Evolutionary conservation across 2,888 invertebrate species (phyloP).

Genomic region (Pristionchus exspectatus): DNA sequence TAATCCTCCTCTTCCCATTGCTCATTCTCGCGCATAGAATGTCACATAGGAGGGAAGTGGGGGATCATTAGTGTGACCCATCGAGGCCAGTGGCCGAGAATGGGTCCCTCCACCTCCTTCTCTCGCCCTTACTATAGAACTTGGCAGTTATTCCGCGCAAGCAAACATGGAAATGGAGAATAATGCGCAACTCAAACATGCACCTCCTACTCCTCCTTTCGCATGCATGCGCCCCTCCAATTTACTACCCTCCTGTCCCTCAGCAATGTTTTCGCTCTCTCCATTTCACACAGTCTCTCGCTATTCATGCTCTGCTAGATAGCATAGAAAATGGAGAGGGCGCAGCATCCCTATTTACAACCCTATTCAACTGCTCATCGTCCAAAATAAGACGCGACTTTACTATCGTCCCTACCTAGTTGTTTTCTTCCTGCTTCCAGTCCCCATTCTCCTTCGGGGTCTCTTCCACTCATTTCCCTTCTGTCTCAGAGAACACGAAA

Average conservation of each 20-base stretch:
- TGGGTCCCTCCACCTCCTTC: neutral
- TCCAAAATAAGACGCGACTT: neutral
- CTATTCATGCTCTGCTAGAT: neutral
- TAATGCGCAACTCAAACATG: neutral
- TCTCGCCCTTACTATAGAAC: neutral
- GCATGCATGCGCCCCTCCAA: neutral
- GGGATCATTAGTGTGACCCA: neutral
- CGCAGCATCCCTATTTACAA: neutral
- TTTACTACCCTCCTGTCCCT: neutral
- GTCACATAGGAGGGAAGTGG: neutral
- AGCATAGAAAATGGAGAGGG: neutral
- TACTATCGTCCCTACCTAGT: constrained; percentile 3
- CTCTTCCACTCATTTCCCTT: neutral
- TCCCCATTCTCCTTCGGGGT: neutral
- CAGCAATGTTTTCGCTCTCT: constrained; percentile 3
- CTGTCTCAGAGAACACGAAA: neutral
- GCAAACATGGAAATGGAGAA: constrained; percentile 10
- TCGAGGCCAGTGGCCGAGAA: neutral
- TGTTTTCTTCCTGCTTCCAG: neutral
- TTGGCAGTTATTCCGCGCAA: neutral
- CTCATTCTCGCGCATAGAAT: neutral
- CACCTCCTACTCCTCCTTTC: neutral
- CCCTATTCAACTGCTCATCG: neutral
- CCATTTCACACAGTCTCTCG: neutral
- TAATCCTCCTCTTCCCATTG: neutral